Percentiles rank a stretch among this genome's conserved stretches.
These are phyloP conservation scores for Prionailurus viverrinus DNA, from an alignment of 2,113 vertebrate genomes.

Conservation along the genomic window DNA sequence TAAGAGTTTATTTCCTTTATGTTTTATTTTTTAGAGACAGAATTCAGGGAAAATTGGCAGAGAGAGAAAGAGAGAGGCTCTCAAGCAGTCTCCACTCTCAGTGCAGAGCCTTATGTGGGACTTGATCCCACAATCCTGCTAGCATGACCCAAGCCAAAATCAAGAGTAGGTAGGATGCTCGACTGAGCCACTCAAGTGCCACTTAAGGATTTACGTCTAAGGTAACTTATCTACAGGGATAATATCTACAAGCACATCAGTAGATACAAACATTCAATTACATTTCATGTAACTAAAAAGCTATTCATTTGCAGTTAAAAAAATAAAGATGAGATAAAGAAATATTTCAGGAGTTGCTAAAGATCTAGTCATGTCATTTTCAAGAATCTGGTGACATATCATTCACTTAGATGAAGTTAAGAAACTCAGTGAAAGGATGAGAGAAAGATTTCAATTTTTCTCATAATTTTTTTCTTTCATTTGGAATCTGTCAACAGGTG, in stretches of 20 bases:
- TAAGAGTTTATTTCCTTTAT: not conserved
- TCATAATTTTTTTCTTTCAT: not conserved
- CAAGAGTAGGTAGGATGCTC: too few relatives aligned
- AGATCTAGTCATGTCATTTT: not conserved
- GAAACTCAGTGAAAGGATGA: not conserved
- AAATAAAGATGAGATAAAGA: not conserved
- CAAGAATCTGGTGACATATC: not conserved
- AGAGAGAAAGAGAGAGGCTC: too few relatives aligned
- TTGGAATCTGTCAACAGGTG: not conserved
- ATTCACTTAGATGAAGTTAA: not conserved
- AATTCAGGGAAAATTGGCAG: too few relatives aligned
- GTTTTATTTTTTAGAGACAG: too few relatives aligned
- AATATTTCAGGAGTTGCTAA: not conserved
- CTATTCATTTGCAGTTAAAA: not conserved
- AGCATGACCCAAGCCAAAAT: too few relatives aligned
- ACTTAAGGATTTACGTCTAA: not conserved
- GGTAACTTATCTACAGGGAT: not conserved
- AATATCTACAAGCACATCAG: not conserved
- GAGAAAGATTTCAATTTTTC: conserved; percentile 5
- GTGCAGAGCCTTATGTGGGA: too few relatives aligned
- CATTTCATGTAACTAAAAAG: not conserved
- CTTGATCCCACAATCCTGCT: too few relatives aligned
- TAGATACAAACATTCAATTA: not conserved
- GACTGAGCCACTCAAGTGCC: too few relatives aligned
- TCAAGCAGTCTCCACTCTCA: too few relatives aligned